Percentiles rank a stretch among this genome's conserved stretches.
phyloP scores from a whole-genome alignment of 2,888 invertebrate species.

The Bellardia pandia region DNA sequence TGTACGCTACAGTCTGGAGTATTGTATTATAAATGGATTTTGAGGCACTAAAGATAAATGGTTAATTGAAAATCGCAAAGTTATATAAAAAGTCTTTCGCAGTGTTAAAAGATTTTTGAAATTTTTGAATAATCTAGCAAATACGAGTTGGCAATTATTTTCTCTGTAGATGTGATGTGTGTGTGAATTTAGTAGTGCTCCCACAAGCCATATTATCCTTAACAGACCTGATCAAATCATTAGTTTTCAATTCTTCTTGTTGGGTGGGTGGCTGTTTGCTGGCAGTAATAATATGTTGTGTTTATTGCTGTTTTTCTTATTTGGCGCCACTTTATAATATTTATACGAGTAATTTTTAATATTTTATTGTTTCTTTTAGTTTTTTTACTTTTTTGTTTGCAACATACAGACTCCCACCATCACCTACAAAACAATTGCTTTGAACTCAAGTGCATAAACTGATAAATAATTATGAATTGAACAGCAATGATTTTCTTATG shows the following conservation, averaged over 20 bases:
- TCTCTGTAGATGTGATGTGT: no score
- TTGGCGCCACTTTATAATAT: constrained; percentile 77
- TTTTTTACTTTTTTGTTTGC: background rate
- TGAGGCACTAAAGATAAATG: no score
- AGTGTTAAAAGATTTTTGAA: no score
- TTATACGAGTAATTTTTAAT: constrained; percentile 79
- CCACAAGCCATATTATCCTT: constrained; percentile 62
- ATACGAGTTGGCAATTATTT: no score
- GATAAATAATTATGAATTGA: constrained; percentile 52
- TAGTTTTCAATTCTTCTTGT: background rate
- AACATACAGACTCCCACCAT: background rate
- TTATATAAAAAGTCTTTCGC: no score
- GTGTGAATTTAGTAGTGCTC: background rate
- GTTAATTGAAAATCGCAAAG: no score
- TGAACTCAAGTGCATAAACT: constrained; percentile 76
- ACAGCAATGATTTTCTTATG: constrained; percentile 11
- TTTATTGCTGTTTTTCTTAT: constrained; percentile 75
- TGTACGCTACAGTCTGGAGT: constrained; percentile 57
- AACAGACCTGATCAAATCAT: background rate
- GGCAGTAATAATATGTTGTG: constrained; percentile 26
- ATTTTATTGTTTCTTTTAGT: constrained; percentile 75
- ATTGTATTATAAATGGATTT: no score
- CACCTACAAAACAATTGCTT: constrained; percentile 71
- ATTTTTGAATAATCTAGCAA: no score
- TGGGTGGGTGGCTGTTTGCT: constrained; percentile 44